Evolutionary conservation across 2,888 invertebrate species (phyloP), one percentile per base, ranked within the genome.

Genomic region (Anticlea derivata): DNA sequence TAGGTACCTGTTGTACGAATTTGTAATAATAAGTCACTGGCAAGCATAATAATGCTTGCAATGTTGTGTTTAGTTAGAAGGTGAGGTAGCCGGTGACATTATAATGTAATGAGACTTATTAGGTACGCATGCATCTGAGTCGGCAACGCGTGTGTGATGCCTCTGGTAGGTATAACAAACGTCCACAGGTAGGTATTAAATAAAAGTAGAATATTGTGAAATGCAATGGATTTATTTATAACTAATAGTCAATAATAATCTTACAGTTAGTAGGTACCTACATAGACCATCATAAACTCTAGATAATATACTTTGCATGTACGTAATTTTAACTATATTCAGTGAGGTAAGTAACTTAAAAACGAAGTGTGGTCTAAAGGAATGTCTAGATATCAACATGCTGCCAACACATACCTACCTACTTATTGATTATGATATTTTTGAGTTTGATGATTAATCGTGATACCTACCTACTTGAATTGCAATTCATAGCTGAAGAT

Each of bases 181-280:
- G n/a, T n/a, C n/a, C n/a, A n/a, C n/a, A 7, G 8, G 12, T 29
- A 31, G 7, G 24, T 33, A 33, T 7, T 10, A 5, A 27, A 33
- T 34, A 1, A 48, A 40, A 34, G 8, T 12, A n/a, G 29, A 34
- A n/a, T 17, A 17, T 33, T 44, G 27, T 46, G 46, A 51, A 51
- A 46, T 51, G 51, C 40, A 46, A 51, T 51, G 51, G 30, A 12
- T 51, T 46, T 40, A 51, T 46, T 40, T 35, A 39, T 22, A 27
- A 17, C 46, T 39, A 46, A 39, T 26, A 26, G 26, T 31, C 33
- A 31, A 39, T 47, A n/a, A n/a, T 33, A 33, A 12, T 33, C 38
- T 33, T 39, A 39, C 10, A 20, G 12, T 38, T 20, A 29, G 29
- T 46, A 38, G 10, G 10, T 24, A 17, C n/a, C 23, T 22, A 22